Conservation (phyloP, 2,797 vertebrate species). For the Lagodon rhomboides region DNA sequence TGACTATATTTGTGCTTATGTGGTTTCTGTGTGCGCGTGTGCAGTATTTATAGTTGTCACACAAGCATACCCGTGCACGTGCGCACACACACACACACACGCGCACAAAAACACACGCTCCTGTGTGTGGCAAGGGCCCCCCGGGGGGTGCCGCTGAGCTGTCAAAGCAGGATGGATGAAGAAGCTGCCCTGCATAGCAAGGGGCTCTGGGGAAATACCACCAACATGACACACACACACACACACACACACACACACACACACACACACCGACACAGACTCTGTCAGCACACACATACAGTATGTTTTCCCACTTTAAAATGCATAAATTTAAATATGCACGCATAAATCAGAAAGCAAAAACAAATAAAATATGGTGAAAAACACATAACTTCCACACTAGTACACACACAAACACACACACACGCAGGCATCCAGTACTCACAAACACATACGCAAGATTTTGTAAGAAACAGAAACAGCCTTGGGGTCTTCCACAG, state of each 20-base stretch:
- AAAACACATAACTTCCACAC: neutral
- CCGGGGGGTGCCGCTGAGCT: constrained; percentile 72
- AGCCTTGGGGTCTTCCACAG: constrained; percentile 11
- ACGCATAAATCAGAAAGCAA: constrained; percentile 14
- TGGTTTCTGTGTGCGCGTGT: constrained; percentile 59
- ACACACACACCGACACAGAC: constrained; percentile 21
- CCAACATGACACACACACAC: constrained; percentile 56
- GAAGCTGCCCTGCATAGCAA: constrained; percentile 82
- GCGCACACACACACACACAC: constrained; percentile 27
- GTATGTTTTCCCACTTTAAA: constrained; percentile 33
- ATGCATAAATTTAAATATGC: constrained; percentile 47
- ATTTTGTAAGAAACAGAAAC: constrained; percentile 38
- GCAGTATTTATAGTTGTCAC: constrained; percentile 69
- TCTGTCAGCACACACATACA: constrained; percentile 37
- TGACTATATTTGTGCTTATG: constrained; percentile 71
- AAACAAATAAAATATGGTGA: constrained; percentile 33
- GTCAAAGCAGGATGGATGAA: constrained; percentile 84
- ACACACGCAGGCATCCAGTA: neutral
- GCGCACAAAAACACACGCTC: neutral
- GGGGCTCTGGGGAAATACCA: constrained; percentile 82
- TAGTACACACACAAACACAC: neutral
- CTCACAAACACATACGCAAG: neutral
- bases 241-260: constrained; percentile 16
- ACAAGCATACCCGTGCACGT: constrained; percentile 44
- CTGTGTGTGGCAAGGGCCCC: constrained; percentile 58